Evolutionary conservation across 2,113 vertebrate species (phyloP).

Genomic region (Gasterosteus aculeatus): DNA sequence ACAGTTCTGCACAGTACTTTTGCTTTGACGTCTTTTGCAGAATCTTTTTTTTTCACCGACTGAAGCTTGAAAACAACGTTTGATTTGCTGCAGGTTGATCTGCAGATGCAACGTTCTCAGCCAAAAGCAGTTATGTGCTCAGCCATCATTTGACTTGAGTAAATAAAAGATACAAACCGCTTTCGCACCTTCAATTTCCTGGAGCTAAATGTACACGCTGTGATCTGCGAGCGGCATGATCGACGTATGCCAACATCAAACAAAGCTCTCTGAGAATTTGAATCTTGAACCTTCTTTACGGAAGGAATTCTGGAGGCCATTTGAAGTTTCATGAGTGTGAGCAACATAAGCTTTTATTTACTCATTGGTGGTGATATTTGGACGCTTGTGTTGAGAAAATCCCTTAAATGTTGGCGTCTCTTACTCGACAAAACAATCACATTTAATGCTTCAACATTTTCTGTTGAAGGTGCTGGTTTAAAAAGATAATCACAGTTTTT

Average conservation of each 20-base stretch:
- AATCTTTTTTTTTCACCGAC: not conserved
- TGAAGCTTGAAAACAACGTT: not conserved
- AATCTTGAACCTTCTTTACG: not conserved
- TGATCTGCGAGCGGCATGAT: not conserved
- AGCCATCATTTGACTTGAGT: not conserved
- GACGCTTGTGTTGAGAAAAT: not conserved
- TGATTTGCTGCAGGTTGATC: not conserved
- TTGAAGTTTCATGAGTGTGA: not conserved
- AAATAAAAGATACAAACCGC: not conserved
- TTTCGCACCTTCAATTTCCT: not conserved
- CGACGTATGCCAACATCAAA: slow-evolving; percentile 11
- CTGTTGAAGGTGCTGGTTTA: not conserved
- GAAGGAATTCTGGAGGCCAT: not conserved
- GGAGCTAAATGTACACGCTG: not conserved
- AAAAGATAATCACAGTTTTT: slow-evolving; percentile 29
- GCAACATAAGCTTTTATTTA: not conserved
- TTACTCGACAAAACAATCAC: not conserved
- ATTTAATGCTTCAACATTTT: slow-evolving; percentile 6
- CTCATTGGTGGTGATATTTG: not conserved
- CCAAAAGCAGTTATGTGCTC: not conserved
- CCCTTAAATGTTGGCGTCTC: not conserved
- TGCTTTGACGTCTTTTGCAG: not conserved
- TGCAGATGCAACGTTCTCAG: not conserved
- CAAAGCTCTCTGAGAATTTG: not conserved
- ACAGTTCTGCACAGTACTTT: not conserved